Evolutionary conservation across 2,113 vertebrate species (phyloP).

Genomic region (Corydoras maculifer): DNA sequence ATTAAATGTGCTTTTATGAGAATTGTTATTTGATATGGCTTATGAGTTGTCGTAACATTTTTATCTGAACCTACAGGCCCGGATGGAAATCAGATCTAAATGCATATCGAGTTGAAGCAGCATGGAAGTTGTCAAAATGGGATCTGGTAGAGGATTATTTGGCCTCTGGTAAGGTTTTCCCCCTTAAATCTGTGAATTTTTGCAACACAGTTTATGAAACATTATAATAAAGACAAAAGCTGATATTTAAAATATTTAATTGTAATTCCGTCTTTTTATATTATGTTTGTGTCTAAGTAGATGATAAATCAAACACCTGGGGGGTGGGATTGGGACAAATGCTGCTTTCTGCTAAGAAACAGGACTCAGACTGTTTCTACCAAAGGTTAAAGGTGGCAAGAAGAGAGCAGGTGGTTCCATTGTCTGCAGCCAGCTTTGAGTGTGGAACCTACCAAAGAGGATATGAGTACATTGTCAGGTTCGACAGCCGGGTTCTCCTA

Average conservation of each 20-base stretch:
- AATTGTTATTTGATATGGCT: too few relatives aligned
- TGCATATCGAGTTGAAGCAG: constrained; percentile 91
- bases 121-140: constrained; percentile 95
- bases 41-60: too few relatives aligned
- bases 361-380: constrained; percentile 72
- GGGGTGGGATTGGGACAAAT: constrained; percentile 85
- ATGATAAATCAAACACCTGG: constrained; percentile 84
- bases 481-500: too few relatives aligned
- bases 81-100: constrained; percentile 95
- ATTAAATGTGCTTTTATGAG: too few relatives aligned
- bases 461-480: constrained; percentile 96
- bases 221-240: too few relatives aligned
- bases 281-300: constrained; percentile 51
- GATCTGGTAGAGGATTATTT: constrained; percentile 91
- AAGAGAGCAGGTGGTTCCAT: constrained; percentile 92
- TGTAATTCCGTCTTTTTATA: too few relatives aligned
- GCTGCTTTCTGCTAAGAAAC: constrained; percentile 85
- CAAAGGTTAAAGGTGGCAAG: constrained; percentile 84
- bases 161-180: constrained; percentile 69
- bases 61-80: constrained; percentile 56
- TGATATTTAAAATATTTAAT: too few relatives aligned
- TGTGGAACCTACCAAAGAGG: constrained; percentile 96
- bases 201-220: too few relatives aligned
- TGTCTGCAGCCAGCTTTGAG: constrained; percentile 96
- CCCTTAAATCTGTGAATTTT: too few relatives aligned